Evolutionary conservation across 2,888 invertebrate genomes (phyloP).

Genomic region (Sepiola atlantica): DNA sequence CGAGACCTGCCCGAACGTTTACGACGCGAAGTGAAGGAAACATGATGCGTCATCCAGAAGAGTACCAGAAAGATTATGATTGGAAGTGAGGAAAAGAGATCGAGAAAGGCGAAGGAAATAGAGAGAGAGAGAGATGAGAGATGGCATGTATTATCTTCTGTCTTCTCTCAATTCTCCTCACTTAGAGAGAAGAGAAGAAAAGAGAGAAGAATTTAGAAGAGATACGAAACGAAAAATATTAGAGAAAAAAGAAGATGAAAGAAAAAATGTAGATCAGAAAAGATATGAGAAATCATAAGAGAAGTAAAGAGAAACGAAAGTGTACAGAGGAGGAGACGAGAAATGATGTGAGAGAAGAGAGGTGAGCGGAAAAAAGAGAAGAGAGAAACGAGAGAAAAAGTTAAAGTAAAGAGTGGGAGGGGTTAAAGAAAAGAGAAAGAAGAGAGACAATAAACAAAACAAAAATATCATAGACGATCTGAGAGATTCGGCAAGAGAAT

Average conservation of each 20-base stretch:
- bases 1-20: too few species aligned
- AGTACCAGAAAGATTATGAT: too few species aligned
- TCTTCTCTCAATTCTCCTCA: too few species aligned
- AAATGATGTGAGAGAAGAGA: conserved; percentile 24
- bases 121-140: not conserved
- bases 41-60: too few species aligned
- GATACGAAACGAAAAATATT: not conserved
- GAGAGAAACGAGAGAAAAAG: not conserved
- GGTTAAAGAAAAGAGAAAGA: not conserved
- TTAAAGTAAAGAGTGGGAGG: not conserved
- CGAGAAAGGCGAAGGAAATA: too few species aligned
- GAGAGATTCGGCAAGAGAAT: not conserved
- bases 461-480: not conserved
- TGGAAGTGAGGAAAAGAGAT: too few species aligned
- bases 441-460: not conserved
- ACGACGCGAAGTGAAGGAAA: too few species aligned
- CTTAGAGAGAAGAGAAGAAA: not conserved
- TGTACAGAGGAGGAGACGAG: conserved; percentile 23
- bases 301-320: not conserved
- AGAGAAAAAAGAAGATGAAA: not conserved
- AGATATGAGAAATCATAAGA: conserved; percentile 33
- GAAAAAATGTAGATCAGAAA: not conserved
- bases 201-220: not conserved
- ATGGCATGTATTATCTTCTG: too few species aligned
- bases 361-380: not conserved